Conservation (phyloP, 2,113 vertebrate species). For the Trachemys scripta region DNA sequence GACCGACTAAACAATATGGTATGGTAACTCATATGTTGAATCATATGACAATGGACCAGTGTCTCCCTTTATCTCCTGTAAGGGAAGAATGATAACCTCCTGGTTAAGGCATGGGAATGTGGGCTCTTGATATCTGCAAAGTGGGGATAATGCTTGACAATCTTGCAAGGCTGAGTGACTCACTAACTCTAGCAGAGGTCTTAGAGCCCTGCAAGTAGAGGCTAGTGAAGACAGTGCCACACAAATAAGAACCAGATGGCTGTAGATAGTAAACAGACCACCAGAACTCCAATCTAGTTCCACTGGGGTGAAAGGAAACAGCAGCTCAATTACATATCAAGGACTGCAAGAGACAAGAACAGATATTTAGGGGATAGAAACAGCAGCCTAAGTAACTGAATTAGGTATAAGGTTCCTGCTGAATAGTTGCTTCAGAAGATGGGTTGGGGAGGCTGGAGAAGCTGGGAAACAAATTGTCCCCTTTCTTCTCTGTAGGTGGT, state of each 20-base stretch:
- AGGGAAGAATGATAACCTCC: too few species aligned
- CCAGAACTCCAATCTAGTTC: background rate
- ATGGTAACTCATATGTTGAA: background rate
- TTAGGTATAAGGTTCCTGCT: background rate
- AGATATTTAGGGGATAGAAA: too few species aligned
- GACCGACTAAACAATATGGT: constrained; percentile 1
- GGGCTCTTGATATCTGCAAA: background rate
- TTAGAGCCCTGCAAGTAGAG: background rate
- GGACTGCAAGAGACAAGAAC: background rate
- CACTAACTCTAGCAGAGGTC: background rate
- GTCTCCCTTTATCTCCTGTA: background rate
- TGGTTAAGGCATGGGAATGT: background rate
- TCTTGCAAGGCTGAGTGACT: too few species aligned
- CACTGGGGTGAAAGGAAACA: background rate
- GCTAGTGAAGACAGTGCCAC: background rate
- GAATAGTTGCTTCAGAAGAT: background rate
- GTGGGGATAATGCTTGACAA: background rate
- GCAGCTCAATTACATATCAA: background rate
- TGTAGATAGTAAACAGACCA: background rate
- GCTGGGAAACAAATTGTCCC: background rate
- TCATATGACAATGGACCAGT: background rate
- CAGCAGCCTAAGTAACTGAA: background rate
- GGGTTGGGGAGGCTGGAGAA: background rate
- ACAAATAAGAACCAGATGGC: background rate
- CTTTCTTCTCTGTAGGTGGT: background rate